A percentile compares a stretch with the other conserved stretches of the same genome.
Evolutionary conservation across 37 sponge, comb jelly and placozoan genomes (phyloP).

Genomic region (Hexactinellida sp.): DNA sequence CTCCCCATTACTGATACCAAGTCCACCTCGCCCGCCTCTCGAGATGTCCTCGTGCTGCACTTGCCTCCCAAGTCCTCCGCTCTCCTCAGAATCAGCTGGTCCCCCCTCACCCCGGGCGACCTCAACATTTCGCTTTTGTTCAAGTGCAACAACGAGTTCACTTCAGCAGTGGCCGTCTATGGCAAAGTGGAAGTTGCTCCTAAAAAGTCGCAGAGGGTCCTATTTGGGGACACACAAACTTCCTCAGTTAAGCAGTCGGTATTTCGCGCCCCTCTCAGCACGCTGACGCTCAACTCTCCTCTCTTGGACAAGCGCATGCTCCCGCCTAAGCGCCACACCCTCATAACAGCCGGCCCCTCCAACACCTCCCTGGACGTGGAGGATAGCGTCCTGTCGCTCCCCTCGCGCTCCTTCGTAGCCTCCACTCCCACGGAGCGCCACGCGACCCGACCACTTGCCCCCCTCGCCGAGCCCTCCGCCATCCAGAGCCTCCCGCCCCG

Average conservation of each 20-base stretch:
- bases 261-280: neutral
- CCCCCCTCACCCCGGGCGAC: neutral
- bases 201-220: neutral
- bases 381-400: neutral
- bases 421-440: neutral
- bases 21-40: neutral
- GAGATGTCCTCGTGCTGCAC: neutral
- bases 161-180: neutral
- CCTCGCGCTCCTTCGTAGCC: neutral
- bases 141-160: neutral
- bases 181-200: neutral
- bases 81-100: neutral
- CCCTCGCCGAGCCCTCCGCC: neutral
- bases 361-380: neutral
- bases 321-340: neutral
- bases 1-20: neutral
- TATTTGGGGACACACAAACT: neutral
- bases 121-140: neutral
- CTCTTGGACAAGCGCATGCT: neutral
- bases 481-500: neutral
- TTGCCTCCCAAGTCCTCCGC: constrained; percentile 2
- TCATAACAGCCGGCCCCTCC: neutral
- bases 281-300: neutral
- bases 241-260: neutral
- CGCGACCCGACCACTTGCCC: neutral